These are phyloP conservation scores for Platerodrilus igneus DNA, from an alignment of 2,888 invertebrate genomes.

Conservation along the genomic window DNA sequence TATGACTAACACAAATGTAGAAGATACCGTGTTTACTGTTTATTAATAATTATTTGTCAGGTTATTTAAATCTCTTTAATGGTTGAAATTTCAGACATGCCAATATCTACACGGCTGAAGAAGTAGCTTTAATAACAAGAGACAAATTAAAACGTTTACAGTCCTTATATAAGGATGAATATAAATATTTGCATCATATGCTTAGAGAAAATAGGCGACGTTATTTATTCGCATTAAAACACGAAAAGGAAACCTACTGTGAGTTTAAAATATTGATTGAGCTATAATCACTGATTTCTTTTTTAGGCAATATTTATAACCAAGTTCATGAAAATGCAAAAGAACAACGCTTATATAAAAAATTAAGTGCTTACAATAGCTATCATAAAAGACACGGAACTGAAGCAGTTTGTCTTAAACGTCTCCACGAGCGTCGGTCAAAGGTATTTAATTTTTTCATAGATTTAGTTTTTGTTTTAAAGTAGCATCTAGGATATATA, in stretches of 20 bases:
- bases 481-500: neutral
- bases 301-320: conserved; percentile 69
- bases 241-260: conserved; percentile 69
- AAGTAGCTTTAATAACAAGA: conserved; percentile 72
- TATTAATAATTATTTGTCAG: no score
- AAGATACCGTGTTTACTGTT: no score
- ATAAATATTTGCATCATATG: conserved; percentile 66
- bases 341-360: conserved; percentile 71
- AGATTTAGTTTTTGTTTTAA: neutral
- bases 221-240: conserved; percentile 67
- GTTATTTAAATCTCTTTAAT: conserved; percentile 12
- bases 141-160: conserved; percentile 73
- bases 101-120: conserved; percentile 84
- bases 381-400: conserved; percentile 75
- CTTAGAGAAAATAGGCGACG: conserved; percentile 67
- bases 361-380: conserved; percentile 73
- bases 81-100: conserved; percentile 64
- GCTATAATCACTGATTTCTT: neutral
- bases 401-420: conserved; percentile 76
- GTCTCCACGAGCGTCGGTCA: conserved; percentile 61
- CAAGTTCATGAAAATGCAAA: conserved; percentile 64
- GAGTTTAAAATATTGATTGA: conserved; percentile 29
- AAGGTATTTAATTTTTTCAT: conserved; percentile 48
- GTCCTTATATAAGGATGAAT: conserved; percentile 77
- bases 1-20: no score